A percentile compares a stretch with the other conserved stretches of the same genome.
Evolutionary conservation across 2,797 vertebrate species (phyloP).

Genomic region (Loriculus beryllinus): DNA sequence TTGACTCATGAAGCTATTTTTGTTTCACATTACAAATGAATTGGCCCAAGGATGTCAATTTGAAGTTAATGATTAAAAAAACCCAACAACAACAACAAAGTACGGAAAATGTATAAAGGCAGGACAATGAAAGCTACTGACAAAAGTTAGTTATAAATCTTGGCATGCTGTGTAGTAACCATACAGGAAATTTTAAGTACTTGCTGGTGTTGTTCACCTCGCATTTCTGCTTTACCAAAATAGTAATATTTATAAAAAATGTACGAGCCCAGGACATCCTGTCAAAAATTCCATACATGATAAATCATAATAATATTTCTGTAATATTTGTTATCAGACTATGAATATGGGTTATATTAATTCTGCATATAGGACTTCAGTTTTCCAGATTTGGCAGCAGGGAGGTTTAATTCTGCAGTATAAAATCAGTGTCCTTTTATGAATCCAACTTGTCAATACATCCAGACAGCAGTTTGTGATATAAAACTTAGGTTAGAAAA

Average conservation of each 20-base stretch:
- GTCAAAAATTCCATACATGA: not conserved
- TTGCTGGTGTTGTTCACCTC: not conserved
- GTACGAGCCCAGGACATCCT: not conserved
- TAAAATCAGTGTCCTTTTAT: not conserved
- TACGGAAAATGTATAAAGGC: not conserved
- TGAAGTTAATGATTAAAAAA: constrained; percentile 15
- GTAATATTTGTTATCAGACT: not conserved
- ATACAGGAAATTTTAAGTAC: not conserved
- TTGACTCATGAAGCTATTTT: constrained; percentile 38
- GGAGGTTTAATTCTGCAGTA: not conserved
- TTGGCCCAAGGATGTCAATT: not conserved
- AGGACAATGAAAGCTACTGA: not conserved
- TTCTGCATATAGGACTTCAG: not conserved
- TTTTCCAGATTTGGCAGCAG: not conserved
- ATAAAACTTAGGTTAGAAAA: not conserved
- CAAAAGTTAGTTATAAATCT: not conserved
- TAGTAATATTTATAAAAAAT: not conserved
- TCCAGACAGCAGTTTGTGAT: not conserved
- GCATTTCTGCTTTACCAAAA: not conserved
- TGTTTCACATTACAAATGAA: constrained; percentile 39
- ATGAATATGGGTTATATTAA: not conserved
- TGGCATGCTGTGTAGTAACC: not conserved
- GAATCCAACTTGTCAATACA: accelerated
- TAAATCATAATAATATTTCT: not conserved
- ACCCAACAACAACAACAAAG: not conserved